phyloP scores from a whole-genome alignment of 2,888 invertebrate genomes.

The Cantharis rustica region DNA sequence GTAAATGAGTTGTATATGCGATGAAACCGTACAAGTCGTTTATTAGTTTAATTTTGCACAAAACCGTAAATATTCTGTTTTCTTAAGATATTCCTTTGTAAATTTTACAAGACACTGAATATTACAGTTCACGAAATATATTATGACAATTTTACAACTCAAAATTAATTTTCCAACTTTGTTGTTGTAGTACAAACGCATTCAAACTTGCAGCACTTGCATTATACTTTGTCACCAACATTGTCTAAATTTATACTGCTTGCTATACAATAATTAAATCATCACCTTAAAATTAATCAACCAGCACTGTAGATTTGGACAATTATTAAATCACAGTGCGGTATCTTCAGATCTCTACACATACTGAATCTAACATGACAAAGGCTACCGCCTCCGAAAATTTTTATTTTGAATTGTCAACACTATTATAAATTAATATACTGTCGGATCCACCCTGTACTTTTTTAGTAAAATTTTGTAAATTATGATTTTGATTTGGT shows the following conservation, averaged over 20 bases:
- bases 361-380: no score
- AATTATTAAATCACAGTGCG: not conserved
- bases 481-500: no score
- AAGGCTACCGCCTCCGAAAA: no score
- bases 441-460: no score
- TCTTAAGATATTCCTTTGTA: not conserved
- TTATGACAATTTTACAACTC: not conserved
- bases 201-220: not conserved
- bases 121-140: not conserved
- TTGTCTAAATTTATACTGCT: not conserved
- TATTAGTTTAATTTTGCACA: slow-evolving; percentile 2
- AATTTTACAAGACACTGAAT: not conserved
- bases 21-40: not conserved
- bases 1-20: not conserved
- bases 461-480: no score
- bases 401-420: no score
- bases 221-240: not conserved
- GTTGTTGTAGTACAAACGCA: not conserved
- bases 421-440: no score
- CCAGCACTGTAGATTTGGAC: not conserved
- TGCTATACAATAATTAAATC: not conserved
- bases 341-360: not conserved
- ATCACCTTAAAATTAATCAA: not conserved
- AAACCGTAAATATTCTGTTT: slow-evolving; percentile 1
- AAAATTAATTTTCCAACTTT: not conserved